Conservation (phyloP, 2,797 vertebrate genomes). For the Denticeps clupeoides region DNA sequence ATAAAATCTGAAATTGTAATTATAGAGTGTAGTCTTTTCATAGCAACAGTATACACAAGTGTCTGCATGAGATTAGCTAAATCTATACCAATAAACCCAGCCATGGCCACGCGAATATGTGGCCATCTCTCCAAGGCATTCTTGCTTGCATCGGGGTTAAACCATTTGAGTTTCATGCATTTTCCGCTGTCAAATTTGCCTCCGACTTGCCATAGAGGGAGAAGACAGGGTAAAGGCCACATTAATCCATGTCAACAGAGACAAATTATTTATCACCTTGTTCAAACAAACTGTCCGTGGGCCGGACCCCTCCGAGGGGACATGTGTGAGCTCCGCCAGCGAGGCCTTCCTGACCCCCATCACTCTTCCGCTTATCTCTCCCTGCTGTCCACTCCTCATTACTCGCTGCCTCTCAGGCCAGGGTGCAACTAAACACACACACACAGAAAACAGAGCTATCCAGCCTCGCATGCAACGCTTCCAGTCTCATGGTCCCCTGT, state of each 20-base stretch:
- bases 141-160: too few relatives aligned
- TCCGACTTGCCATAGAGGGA: slow-evolving; percentile 19
- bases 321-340: slow-evolving; percentile 30
- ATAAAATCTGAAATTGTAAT: too few relatives aligned
- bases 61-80: too few relatives aligned
- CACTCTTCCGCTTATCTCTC: slow-evolving; percentile 58
- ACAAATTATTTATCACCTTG: slow-evolving; percentile 74
- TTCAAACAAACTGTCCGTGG: slow-evolving; percentile 58
- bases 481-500: slow-evolving; percentile 7
- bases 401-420: slow-evolving; percentile 38
- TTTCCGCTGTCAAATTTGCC: not conserved
- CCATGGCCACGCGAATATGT: too few relatives aligned
- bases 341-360: slow-evolving; percentile 55
- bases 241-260: slow-evolving; percentile 60
- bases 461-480: slow-evolving; percentile 20
- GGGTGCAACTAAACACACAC: slow-evolving; percentile 18
- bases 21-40: too few relatives aligned
- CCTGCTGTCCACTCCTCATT: slow-evolving; percentile 54
- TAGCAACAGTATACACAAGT: too few relatives aligned
- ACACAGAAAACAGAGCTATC: slow-evolving; percentile 25
- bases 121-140: too few relatives aligned
- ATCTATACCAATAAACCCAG: too few relatives aligned
- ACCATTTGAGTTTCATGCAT: not conserved
- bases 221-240: slow-evolving; percentile 55
- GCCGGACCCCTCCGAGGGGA: slow-evolving; percentile 33